These are phyloP conservation scores for Eulimnadia texana DNA, from an alignment of 1,140 invertebrate genomes.

Conservation along the genomic window DNA sequence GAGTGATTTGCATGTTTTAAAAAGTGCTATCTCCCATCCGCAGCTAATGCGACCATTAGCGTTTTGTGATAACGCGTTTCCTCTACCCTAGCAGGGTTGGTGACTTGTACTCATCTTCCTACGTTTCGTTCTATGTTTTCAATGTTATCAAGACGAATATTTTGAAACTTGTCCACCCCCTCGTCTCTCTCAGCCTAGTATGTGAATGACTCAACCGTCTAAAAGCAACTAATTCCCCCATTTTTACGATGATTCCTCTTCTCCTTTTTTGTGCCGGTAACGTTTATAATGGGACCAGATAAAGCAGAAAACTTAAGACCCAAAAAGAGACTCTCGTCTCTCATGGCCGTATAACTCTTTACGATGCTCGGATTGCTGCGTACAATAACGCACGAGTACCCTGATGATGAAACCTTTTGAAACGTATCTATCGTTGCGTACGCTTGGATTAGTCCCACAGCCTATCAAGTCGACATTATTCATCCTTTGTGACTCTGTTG, in stretches of 20 bases:
- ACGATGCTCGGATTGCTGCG: not conserved
- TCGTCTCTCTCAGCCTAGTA: not conserved
- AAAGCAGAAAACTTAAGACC: no score
- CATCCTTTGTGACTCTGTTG: not conserved
- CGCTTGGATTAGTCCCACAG: not conserved
- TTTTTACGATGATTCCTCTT: not conserved
- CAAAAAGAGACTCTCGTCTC: no score
- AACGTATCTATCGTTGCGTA: not conserved
- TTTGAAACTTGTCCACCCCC: not conserved
- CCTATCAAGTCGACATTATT: not conserved
- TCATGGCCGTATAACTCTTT: not conserved
- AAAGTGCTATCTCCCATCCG: not conserved
- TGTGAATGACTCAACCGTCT: not conserved
- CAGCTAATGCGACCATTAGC: not conserved
- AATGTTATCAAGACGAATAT: no score
- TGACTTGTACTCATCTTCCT: no score
- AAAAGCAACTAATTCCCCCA: not conserved
- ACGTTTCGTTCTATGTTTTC: no score
- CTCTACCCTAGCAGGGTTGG: no score
- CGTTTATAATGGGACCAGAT: no score
- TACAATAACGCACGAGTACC: not conserved
- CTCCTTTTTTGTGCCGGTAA: not conserved
- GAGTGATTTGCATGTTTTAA: not conserved
- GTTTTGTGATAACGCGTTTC: not conserved
- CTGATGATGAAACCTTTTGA: not conserved